Conservation (phyloP, 2,113 vertebrate genomes). For the Verasper variegatus region DNA sequence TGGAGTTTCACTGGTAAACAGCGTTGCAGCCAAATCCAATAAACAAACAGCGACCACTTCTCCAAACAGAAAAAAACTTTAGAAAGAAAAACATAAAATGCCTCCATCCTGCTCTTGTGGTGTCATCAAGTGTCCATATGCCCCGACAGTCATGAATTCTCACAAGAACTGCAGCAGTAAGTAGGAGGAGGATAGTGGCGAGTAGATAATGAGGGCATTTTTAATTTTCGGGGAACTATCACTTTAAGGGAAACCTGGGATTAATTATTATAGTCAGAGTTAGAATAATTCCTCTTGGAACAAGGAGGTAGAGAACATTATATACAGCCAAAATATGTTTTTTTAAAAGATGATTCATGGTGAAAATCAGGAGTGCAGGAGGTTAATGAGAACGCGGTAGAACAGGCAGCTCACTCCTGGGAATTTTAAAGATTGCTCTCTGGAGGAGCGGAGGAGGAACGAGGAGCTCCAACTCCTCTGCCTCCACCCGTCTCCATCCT, state of each 20-base stretch:
- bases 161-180: no score
- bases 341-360: background rate
- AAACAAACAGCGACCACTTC: no score
- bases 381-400: slow-evolving; percentile 44
- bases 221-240: no score
- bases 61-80: no score
- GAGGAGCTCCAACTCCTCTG: slow-evolving; percentile 16
- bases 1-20: no score
- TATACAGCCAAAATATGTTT: background rate
- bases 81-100: no score
- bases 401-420: slow-evolving; percentile 22
- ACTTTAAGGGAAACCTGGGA: background rate
- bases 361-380: slow-evolving; percentile 29
- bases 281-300: slow-evolving; percentile 6
- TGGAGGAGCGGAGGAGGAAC: slow-evolving; percentile 12
- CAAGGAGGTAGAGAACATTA: background rate
- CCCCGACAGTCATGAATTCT: no score
- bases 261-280: slow-evolving; percentile 6
- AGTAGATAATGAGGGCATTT: no score
- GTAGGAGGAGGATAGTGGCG: no score
- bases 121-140: no score
- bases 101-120: no score
- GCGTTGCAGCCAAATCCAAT: no score
- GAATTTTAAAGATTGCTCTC: slow-evolving; percentile 28
- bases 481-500: slow-evolving; percentile 42